These are phyloP conservation scores for Amazona guildingii DNA, from an alignment of 2,113 vertebrate genomes.

Conservation along the genomic window DNA sequence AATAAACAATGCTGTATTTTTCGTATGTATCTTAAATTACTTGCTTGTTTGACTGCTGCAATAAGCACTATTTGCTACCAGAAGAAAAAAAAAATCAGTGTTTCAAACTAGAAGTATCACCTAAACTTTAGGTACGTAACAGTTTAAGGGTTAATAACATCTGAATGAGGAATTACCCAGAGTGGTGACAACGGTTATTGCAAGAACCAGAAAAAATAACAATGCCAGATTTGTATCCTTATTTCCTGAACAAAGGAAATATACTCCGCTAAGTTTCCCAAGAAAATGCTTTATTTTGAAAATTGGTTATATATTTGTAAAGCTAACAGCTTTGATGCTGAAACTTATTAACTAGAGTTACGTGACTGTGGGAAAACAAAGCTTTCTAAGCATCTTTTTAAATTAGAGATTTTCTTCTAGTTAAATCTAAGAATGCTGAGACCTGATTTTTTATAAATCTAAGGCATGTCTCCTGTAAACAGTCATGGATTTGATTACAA, in stretches of 20 bases:
- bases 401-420: neutral
- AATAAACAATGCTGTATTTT: neutral
- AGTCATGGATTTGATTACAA: neutral
- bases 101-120: neutral
- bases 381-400: neutral
- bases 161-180: neutral
- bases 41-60: neutral
- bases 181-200: neutral
- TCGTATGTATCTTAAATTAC: neutral
- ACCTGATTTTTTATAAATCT: neutral
- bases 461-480: neutral
- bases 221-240: neutral
- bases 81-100: neutral
- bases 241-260: neutral
- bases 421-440: neutral
- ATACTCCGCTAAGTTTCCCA: neutral
- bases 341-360: neutral
- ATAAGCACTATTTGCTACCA: neutral
- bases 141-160: neutral
- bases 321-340: neutral
- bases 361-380: neutral
- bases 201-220: neutral
- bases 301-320: neutral
- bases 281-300: neutral
- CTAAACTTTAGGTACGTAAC: neutral